Evolutionary conservation across 2,113 vertebrate species (phyloP), one percentile per base, ranked within the genome.

Genomic region (Gasterosteus aculeatus): DNA sequence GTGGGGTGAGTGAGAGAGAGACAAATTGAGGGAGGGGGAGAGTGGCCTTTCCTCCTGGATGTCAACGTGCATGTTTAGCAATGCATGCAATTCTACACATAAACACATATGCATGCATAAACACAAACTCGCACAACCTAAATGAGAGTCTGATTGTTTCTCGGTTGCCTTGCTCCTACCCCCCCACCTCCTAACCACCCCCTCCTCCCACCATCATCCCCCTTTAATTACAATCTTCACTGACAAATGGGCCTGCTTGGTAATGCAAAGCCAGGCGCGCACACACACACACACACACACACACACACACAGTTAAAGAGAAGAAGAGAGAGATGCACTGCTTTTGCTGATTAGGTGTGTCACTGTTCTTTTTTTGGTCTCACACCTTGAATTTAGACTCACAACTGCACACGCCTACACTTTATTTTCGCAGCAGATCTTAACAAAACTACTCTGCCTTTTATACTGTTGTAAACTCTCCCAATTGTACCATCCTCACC

Each of bases 131-230:
- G n/a, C 78, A 78, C 67, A 58, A 59, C 18, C 41, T 29, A 81
- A 92, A 89, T 87, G 58, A 87, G 77, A 82, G 69, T 81, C 59
- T 90, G 90, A 92, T 89, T 89, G 78, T 93, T 88, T 88, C 75
- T 88, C 22, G 85, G 78, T 86, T 83, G 76, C 80, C 65, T 84
- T 49, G 44, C 76, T 81, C 77, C 68, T 79, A 57, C 81, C 56
- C 1, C 22, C 22, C 22, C 22, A 26, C 22, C 22, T 1, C 22
- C 22, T 26, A 26, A 26, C 22, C 22, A 26, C 22, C 22, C 62
- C 47, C 39, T 15, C 60, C 41, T 1, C 69, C 47, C 44, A 46
- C 14, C 54, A 16, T 38, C 9, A 19, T 8, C 61, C 61, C 15
- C 77, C 78, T 68, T 68, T 89, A 90, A 91, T 92, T 92, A 88